Evolutionary conservation across 2,888 invertebrate species (phyloP).

Genomic region (Galeruca laticollis): DNA sequence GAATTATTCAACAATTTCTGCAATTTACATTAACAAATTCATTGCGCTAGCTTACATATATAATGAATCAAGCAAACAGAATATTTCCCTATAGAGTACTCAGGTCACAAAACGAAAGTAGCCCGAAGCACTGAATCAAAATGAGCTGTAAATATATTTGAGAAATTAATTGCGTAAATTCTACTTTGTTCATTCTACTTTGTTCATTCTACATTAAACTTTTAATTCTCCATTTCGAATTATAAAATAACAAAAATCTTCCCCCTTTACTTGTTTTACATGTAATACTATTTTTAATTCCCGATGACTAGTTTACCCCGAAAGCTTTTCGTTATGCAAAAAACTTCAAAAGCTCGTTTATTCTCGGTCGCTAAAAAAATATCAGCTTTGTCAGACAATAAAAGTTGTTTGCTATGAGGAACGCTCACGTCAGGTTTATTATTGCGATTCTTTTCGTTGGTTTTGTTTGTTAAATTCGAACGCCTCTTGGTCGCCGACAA

Average conservation of each 20-base stretch:
- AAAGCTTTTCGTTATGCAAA: neutral
- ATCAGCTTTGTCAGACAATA: neutral
- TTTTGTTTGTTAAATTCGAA: neutral
- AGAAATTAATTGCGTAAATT: neutral
- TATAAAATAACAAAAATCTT: neutral
- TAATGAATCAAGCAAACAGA: neutral
- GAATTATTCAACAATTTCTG: neutral
- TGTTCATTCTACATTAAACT: too few relatives aligned
- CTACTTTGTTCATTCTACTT: neutral
- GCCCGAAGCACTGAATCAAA: neutral
- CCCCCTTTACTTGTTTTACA: neutral
- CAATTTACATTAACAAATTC: neutral
- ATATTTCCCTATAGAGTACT: neutral
- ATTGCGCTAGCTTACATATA: neutral
- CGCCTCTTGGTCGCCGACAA: neutral
- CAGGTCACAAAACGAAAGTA: neutral
- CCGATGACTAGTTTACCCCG: neutral
- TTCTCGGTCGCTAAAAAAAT: neutral
- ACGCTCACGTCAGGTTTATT: neutral
- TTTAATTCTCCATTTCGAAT: too few relatives aligned
- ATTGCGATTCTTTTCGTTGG: neutral
- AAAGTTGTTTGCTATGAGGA: conserved; percentile 3
- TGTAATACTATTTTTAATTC: neutral
- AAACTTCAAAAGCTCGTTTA: neutral
- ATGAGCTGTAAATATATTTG: neutral